Evolutionary conservation across 2,797 vertebrate species (phyloP), one percentile per base, ranked within the genome.

Genomic region (Coranthus polyacanthus): DNA sequence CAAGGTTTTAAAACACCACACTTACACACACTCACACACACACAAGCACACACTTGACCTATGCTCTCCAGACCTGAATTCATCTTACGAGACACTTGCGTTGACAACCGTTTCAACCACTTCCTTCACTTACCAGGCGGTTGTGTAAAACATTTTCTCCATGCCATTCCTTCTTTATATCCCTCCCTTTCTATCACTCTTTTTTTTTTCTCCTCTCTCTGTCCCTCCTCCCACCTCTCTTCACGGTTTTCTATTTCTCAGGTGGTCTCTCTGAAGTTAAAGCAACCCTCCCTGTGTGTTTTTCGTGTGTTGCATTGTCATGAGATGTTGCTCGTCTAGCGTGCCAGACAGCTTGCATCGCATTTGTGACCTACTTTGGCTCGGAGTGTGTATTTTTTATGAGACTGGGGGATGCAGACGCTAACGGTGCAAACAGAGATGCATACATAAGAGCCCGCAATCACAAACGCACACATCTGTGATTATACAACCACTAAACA

Each of bases 291-390:
- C 10, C 10, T 20, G 59, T 51, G 45, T 37, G 32, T 41, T 43
- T 42, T 57, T 41, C 22, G 45, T 68, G 67, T 38, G 60, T 44
- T 3, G 2, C 0, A 26, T 60, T 52, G 68, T 75, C 39, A 46
- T 68, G 64, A 69, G 70, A 56, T 10, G 36, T 32, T n/a, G 58
- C 56, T 57, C 2, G 42, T 70, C 63, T 66, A 7, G 38, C 17
- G 36, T 64, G 69, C 69, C 78, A 78, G 74, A 78, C 78, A 65
- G 68, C 68, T 78, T 22, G 60, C 80, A 44, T 74, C 12, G 9
- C 26, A 24, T 66, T 62, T 77, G 60, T 89, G 87, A 87, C 87
- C 85, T 86, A 87, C 87, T 87, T 89, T 79, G 55, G 62, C 16
- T 72, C 34, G 32, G 62, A 65, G 43, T 75, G 73, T 86, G 57